Evolutionary conservation across 1,140 invertebrate species (phyloP).

Genomic region (Contarinia nasturtii): DNA sequence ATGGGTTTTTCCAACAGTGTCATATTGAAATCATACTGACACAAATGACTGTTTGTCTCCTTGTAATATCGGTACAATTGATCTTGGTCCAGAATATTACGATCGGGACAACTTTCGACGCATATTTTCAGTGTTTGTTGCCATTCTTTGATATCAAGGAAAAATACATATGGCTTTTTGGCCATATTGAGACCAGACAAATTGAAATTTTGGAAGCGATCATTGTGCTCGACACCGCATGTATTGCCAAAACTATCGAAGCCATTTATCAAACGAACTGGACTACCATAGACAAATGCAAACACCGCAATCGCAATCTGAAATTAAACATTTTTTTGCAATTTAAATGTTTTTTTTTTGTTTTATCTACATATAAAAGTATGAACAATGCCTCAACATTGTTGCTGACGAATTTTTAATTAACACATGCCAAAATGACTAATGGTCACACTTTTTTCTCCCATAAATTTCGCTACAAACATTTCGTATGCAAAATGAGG

Average conservation of each 20-base stretch:
- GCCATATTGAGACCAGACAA: slow-evolving; percentile 63
- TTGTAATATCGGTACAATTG: slow-evolving; percentile 59
- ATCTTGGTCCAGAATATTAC: slow-evolving; percentile 34
- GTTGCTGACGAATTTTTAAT: slow-evolving; percentile 5
- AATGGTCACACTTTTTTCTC: no score
- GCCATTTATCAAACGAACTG: slow-evolving; percentile 70
- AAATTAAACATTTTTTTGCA: slow-evolving; percentile 13
- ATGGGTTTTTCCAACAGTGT: slow-evolving; percentile 18
- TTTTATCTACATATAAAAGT: slow-evolving; percentile 6
- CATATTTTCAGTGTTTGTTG: slow-evolving; percentile 68
- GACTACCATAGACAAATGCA: slow-evolving; percentile 77
- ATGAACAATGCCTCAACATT: slow-evolving; percentile 9
- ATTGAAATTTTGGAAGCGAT: slow-evolving; percentile 47
- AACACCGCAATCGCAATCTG: slow-evolving; percentile 73
- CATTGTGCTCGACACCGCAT: slow-evolving; percentile 66
- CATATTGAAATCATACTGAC: slow-evolving; percentile 47
- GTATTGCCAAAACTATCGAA: slow-evolving; percentile 94
- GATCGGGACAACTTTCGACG: slow-evolving; percentile 68
- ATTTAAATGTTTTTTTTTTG: slow-evolving; percentile 6
- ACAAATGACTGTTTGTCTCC: slow-evolving; percentile 51
- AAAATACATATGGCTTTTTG: slow-evolving; percentile 66
- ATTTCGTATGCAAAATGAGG: background rate
- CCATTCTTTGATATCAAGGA: slow-evolving; percentile 59
- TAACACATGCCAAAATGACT: background rate
- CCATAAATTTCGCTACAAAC: background rate